Evolutionary conservation across 2,888 invertebrate genomes (phyloP).

Genomic region (Macrosoma leucophasiata): DNA sequence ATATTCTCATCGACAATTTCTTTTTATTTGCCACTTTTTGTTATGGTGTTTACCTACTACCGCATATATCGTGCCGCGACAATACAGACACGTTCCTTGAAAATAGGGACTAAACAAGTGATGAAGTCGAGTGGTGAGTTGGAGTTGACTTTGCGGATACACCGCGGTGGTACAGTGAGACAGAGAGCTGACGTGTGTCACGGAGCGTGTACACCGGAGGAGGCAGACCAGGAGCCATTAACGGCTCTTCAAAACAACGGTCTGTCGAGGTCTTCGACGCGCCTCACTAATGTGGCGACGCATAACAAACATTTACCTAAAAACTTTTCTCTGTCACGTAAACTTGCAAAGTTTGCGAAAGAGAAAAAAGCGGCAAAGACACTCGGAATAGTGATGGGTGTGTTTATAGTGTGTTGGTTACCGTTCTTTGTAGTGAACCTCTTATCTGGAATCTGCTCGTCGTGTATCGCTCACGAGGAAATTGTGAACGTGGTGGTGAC

Average conservation of each 20-base stretch:
- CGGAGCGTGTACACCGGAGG: constrained; percentile 80
- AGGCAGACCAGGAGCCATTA: constrained; percentile 81
- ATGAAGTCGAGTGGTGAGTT: constrained; percentile 89
- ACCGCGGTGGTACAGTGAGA: constrained; percentile 89
- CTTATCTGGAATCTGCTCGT: constrained; percentile 90
- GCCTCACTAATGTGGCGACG: constrained; percentile 76
- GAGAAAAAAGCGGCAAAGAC: constrained; percentile 99
- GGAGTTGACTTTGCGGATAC: constrained; percentile 93
- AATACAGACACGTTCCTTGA: constrained; percentile 91
- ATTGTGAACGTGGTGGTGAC: constrained; percentile 92
- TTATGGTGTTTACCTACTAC: constrained; percentile 99
- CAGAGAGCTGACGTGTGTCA: constrained; percentile 73
- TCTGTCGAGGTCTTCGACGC: constrained; percentile 80
- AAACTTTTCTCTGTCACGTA: constrained; percentile 94
- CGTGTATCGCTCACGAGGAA: constrained; percentile 92
- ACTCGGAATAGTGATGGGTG: constrained; percentile 96
- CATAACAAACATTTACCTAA: constrained; percentile 82
- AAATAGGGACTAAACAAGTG: constrained; percentile 93
- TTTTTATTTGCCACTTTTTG: constrained; percentile 96
- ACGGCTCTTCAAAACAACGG: constrained; percentile 88
- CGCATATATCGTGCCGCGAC: constrained; percentile 96
- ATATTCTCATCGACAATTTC: constrained; percentile 98
- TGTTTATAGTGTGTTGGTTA: constrained; percentile 97
- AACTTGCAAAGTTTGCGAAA: constrained; percentile 95
- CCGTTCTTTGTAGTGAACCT: constrained; percentile 98